Base-by-base conservation (phyloP, 2,797 vertebrate species). In the Aldrovandia affinis region DNA sequence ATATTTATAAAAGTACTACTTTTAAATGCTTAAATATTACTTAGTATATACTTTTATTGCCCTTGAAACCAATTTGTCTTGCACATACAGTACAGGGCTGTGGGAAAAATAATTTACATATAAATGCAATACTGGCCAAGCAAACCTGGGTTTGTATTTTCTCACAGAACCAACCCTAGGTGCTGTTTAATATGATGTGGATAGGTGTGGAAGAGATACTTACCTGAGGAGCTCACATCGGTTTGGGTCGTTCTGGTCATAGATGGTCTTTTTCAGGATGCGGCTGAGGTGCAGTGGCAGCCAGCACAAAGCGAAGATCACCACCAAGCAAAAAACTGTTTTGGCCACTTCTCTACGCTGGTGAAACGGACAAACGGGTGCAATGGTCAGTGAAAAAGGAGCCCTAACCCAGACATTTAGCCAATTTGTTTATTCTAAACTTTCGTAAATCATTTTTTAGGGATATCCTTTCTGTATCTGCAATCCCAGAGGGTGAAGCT, bases 241-340 rank as follows among this genome's bases (percentile, higher is more conserved):
- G 89, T 96, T 93, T 52, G 95, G 96, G 91, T 97, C 96, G 0
- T 86, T 93, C 84, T 94, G 92, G 86, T 97, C 92, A 0, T 97
- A 97, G 87, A 97, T 93, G 20, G 96, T 97, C 88, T 97, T 97
- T 88, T 97, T 97, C 86, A 97, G 91, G 89, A 97, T 97, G 10
- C 96, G 96, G 87, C 97, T 97, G 88, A 97, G 96, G 86, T 97
- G 97, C 81, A 97, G 96, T 0, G 97, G 97, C 86, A 97, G 94
- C 97, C 97, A 97, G 92, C 97, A 97, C 85, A 97, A 96, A 0
- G 96, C 97, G 0, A 97, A 97, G 86, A 97, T 96, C 91, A 97
- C 89, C 93, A 97, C 97, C 0, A 97, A 91, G 90, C 97, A 97
- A 92, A 97, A 97, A 25, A 97, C 97, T 0, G 97, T 97, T 92